Evolutionary conservation across 2,888 invertebrate species (phyloP).

Genomic region (Orchestes rusci): DNA sequence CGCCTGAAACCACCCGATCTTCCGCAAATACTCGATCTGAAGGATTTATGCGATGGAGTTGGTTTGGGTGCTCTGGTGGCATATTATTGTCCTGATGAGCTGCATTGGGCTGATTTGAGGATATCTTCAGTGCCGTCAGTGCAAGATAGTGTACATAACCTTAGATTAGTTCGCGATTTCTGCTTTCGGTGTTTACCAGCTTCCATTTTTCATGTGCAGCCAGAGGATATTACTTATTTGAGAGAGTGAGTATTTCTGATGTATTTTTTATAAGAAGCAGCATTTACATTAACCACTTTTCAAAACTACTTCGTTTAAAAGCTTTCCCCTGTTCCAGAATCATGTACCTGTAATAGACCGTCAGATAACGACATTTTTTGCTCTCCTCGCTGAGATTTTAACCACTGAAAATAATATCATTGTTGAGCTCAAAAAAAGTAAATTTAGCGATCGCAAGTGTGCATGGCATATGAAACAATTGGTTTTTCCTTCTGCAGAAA

Average conservation of each 20-base stretch:
- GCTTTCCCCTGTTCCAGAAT: too few species aligned
- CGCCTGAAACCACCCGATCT: constrained; percentile 46
- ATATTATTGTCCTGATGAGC: constrained; percentile 80
- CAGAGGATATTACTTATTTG: constrained; percentile 94
- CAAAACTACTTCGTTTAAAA: too few species aligned
- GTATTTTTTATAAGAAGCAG: too few species aligned
- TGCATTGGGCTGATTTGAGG: constrained; percentile 63
- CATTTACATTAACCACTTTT: too few species aligned
- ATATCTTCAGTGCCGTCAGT: constrained; percentile 63
- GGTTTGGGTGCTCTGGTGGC: constrained; percentile 80
- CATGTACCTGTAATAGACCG: too few species aligned
- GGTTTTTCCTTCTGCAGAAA: too few species aligned
- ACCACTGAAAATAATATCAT: too few species aligned
- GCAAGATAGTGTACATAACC: constrained; percentile 86
- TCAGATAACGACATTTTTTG: too few species aligned
- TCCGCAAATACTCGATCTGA: constrained; percentile 69
- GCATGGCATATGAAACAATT: too few species aligned
- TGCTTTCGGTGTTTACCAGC: constrained; percentile 78
- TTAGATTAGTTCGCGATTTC: constrained; percentile 81
- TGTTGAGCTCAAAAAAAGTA: too few species aligned
- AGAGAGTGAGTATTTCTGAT: constrained; percentile 54
- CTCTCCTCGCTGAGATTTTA: too few species aligned
- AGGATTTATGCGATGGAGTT: constrained; percentile 87
- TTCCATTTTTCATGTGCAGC: constrained; percentile 86
- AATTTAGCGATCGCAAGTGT: too few species aligned